Evolutionary conservation across 1,140 invertebrate genomes (phyloP).

Genomic region (Triops cancriformis): DNA sequence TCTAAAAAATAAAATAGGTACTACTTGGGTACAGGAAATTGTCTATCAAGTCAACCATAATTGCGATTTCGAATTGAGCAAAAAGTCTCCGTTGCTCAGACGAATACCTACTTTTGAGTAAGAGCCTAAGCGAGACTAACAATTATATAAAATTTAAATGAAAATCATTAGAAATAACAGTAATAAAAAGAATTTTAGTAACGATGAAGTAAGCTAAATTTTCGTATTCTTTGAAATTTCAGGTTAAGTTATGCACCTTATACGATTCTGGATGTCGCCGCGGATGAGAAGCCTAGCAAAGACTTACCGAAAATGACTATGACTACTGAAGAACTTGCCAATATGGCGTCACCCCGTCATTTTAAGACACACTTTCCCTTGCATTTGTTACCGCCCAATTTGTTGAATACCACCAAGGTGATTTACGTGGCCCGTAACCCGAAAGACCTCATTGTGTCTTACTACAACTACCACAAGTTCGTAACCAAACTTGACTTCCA

Average conservation of each 20-base stretch:
- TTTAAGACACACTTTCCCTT: slow-evolving; percentile 26
- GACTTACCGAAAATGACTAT: not conserved
- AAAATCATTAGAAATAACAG: too few species aligned
- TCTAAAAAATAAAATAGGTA: not conserved
- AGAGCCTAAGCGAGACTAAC: not conserved
- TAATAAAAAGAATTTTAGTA: too few species aligned
- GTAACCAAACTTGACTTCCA: slow-evolving; percentile 60
- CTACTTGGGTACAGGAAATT: not conserved
- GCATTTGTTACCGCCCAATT: slow-evolving; percentile 17
- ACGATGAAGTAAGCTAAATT: too few species aligned
- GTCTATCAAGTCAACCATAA: not conserved
- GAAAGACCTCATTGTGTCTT: slow-evolving; percentile 75
- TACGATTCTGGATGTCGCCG: too few species aligned
- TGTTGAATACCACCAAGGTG: slow-evolving; percentile 36
- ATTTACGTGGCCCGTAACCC: slow-evolving; percentile 72
- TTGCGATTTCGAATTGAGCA: not conserved
- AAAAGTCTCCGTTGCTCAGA: not conserved
- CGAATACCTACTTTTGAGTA: not conserved
- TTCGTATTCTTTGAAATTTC: too few species aligned
- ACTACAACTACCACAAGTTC: slow-evolving; percentile 64
- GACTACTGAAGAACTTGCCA: not conserved
- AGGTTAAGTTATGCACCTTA: too few species aligned
- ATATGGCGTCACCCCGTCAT: slow-evolving; percentile 15
- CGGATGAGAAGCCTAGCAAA: not conserved
- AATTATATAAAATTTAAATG: too few species aligned